Conservation (phyloP, 2,888 invertebrate species). For the Andrena bicolor region DNA sequence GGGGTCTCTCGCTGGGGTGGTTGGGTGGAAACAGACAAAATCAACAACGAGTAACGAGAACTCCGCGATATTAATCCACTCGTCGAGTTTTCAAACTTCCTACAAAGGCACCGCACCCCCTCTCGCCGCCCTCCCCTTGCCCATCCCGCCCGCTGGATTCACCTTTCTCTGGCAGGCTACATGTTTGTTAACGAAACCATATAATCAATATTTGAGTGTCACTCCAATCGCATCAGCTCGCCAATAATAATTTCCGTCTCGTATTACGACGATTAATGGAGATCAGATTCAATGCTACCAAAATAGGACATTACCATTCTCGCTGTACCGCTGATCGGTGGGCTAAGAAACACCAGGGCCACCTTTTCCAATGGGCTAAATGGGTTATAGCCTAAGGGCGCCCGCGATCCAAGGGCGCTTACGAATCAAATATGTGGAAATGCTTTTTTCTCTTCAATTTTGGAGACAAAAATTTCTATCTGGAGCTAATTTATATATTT, state of each 20-base stretch:
- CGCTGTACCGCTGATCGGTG: not conserved
- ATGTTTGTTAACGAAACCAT: slow-evolving; percentile 83
- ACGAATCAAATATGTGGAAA: too few relatives aligned
- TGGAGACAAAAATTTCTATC: too few relatives aligned
- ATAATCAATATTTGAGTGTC: slow-evolving; percentile 82
- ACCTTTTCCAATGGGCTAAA: too few relatives aligned
- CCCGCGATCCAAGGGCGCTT: too few relatives aligned
- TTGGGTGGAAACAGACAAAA: slow-evolving; percentile 84
- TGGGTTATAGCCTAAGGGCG: too few relatives aligned
- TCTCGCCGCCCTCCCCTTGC: slow-evolving; percentile 26
- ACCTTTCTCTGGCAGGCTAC: slow-evolving; percentile 71
- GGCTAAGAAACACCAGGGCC: not conserved
- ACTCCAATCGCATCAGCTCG: slow-evolving; percentile 3
- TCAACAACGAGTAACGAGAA: slow-evolving; percentile 85
- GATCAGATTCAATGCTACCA: not conserved
- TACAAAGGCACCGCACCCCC: slow-evolving; percentile 82
- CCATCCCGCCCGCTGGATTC: slow-evolving; percentile 46
- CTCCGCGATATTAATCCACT: slow-evolving; percentile 85
- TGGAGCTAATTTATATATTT: too few relatives aligned
- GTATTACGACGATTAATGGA: not conserved
- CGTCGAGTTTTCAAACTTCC: slow-evolving; percentile 85
- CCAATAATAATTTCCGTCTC: not conserved
- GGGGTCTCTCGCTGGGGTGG: slow-evolving; percentile 73
- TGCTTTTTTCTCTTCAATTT: too few relatives aligned
- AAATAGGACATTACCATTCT: too few relatives aligned